A percentile compares a stretch with the other conserved stretches of the same genome.
These are phyloP conservation scores for Grallaria varia DNA, from an alignment of 2,113 vertebrate species.

Conservation along the genomic window DNA sequence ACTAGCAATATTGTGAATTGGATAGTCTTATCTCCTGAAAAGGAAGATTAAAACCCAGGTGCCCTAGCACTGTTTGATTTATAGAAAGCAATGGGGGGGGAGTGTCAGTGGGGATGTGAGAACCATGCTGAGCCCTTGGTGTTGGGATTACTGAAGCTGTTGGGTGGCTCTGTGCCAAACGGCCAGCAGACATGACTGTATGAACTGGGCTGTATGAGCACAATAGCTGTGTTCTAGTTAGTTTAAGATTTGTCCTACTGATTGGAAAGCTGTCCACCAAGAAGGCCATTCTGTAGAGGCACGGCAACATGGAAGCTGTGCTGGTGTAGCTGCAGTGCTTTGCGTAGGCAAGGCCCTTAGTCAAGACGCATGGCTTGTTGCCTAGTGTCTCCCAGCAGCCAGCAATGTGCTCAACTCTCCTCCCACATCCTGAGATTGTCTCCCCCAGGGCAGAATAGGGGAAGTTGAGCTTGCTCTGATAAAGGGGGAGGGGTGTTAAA, in stretches of 20 bases:
- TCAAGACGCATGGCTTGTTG: constrained; percentile 47
- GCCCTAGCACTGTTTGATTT: not conserved
- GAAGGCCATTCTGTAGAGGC: not conserved
- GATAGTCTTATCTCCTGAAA: not conserved
- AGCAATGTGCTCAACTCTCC: constrained; percentile 52
- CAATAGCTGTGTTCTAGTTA: not conserved
- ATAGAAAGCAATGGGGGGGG: not conserved
- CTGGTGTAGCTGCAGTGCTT: not conserved
- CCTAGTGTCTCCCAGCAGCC: constrained; percentile 60
- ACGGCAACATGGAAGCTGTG: constrained; percentile 16
- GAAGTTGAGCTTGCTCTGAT: constrained; percentile 53
- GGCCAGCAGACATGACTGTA: fast-evolving
- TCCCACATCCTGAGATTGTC: constrained; percentile 70
- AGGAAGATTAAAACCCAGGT: not conserved
- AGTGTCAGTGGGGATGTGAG: not conserved
- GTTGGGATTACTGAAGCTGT: not conserved
- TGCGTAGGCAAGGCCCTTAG: constrained; percentile 57
- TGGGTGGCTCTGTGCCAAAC: not conserved
- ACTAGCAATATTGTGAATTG: not conserved
- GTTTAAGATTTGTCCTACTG: not conserved
- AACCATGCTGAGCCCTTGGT: fast-evolving
- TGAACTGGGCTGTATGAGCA: not conserved
- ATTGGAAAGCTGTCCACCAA: not conserved
- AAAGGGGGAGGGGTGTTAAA: constrained; percentile 64
- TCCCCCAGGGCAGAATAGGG: constrained; percentile 65